These are phyloP conservation scores for Mus caroli DNA, from an alignment of 2,797 vertebrate genomes.

Conservation along the genomic window DNA sequence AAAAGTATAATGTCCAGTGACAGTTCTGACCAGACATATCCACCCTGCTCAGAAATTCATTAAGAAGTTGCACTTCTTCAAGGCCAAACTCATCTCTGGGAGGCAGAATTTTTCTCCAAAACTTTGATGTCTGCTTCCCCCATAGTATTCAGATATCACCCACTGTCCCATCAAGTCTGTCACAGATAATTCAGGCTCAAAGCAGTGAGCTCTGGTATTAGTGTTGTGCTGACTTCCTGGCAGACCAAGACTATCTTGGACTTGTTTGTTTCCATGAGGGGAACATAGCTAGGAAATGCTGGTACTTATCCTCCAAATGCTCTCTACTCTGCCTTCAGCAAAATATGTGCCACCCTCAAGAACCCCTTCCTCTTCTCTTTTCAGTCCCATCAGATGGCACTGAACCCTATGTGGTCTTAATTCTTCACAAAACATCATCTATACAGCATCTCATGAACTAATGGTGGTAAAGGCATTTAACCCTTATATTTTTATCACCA, in stretches of 20 bases:
- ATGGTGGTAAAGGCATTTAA: not conserved
- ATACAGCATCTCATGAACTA: not conserved
- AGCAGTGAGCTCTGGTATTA: not conserved
- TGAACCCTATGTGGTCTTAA: not conserved
- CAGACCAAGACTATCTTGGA: not conserved
- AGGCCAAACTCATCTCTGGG: constrained; percentile 36
- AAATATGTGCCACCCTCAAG: not conserved
- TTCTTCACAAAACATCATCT: constrained; percentile 39
- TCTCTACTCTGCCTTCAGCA: not conserved
- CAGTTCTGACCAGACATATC: not conserved
- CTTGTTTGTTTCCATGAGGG: not conserved
- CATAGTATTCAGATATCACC: not conserved
- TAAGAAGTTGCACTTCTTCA: not conserved
- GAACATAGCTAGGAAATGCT: not conserved
- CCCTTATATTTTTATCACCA: constrained; percentile 20
- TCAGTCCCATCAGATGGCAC: not conserved
- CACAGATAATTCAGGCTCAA: not conserved
- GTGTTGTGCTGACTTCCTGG: not conserved
- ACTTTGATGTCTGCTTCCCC: not conserved
- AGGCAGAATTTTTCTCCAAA: constrained; percentile 34
- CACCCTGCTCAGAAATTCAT: not conserved
- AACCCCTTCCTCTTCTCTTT: not conserved
- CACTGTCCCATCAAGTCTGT: not conserved
- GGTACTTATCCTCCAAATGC: not conserved
- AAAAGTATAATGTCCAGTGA: not conserved